Conservation (phyloP, 2,113 vertebrate genomes). For the Otus sunia region DNA sequence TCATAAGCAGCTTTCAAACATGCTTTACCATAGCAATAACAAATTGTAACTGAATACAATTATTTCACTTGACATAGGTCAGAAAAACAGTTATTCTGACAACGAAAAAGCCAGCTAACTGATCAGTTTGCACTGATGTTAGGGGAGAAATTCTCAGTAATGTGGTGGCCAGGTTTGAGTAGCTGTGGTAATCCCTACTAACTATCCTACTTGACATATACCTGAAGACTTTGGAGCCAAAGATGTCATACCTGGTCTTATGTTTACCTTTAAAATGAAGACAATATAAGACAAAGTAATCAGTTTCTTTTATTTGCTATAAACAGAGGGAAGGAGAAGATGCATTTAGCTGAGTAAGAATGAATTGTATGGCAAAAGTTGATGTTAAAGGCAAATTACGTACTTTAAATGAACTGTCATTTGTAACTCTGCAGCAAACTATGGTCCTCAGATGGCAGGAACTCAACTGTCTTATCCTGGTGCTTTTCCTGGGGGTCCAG, state of each 20-base stretch:
- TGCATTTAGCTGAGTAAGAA: background rate
- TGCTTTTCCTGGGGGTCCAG: conserved; percentile 75
- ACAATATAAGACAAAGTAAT: background rate
- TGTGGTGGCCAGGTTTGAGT: background rate
- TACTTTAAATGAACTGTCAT: background rate
- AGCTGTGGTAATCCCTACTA: background rate
- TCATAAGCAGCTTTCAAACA: background rate
- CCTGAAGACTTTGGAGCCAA: background rate
- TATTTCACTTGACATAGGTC: background rate
- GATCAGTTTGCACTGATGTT: background rate
- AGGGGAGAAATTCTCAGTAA: background rate
- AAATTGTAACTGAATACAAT: background rate
- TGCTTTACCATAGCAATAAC: background rate
- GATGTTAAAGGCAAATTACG: background rate
- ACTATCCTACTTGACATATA: background rate
- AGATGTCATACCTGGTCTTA: background rate
- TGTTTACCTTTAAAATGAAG: background rate
- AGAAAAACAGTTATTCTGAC: background rate
- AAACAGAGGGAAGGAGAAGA: background rate
- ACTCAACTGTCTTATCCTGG: conserved; percentile 81
- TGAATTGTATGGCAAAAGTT: background rate
- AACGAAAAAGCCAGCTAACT: background rate
- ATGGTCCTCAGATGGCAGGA: conserved; percentile 82
- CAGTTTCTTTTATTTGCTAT: background rate
- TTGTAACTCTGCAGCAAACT: conserved; percentile 73